These are phyloP conservation scores for Agelastica alni DNA, from an alignment of 2,888 invertebrate genomes.

Conservation along the genomic window DNA sequence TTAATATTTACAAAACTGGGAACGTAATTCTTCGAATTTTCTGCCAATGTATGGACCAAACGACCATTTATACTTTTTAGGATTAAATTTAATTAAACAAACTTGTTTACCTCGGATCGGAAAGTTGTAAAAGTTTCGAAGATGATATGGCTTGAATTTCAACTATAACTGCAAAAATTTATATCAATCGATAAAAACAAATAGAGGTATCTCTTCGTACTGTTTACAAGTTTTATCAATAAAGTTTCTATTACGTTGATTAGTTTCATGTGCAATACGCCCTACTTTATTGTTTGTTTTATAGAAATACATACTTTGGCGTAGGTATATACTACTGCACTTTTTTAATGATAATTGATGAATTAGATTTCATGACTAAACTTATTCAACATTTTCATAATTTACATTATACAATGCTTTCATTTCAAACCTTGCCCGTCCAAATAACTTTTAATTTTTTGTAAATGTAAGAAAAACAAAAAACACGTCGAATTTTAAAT, in stretches of 20 bases:
- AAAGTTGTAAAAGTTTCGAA: constrained; percentile 23
- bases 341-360: not conserved
- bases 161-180: constrained; percentile 31
- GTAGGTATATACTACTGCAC: not conserved
- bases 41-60: constrained; percentile 7
- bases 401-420: too few relatives aligned
- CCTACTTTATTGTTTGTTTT: constrained; percentile 1
- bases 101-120: constrained; percentile 24
- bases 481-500: too few relatives aligned
- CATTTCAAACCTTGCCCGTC: too few relatives aligned
- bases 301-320: not conserved
- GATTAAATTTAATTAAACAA: constrained; percentile 26
- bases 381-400: too few relatives aligned
- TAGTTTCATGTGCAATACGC: not conserved
- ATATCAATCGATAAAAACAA: constrained; percentile 35
- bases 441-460: too few relatives aligned
- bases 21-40: not conserved
- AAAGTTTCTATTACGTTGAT: constrained; percentile 31
- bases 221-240: constrained; percentile 41
- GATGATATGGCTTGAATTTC: constrained; percentile 21
- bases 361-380: too few relatives aligned
- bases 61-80: constrained; percentile 2
- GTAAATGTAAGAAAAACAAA: too few relatives aligned
- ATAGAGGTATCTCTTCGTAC: constrained; percentile 11
- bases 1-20: too few relatives aligned